Percentiles rank a stretch among this genome's conserved stretches.
These are phyloP conservation scores for Sebastes diploproa DNA, from an alignment of 2,797 vertebrate genomes.

Conservation along the genomic window DNA sequence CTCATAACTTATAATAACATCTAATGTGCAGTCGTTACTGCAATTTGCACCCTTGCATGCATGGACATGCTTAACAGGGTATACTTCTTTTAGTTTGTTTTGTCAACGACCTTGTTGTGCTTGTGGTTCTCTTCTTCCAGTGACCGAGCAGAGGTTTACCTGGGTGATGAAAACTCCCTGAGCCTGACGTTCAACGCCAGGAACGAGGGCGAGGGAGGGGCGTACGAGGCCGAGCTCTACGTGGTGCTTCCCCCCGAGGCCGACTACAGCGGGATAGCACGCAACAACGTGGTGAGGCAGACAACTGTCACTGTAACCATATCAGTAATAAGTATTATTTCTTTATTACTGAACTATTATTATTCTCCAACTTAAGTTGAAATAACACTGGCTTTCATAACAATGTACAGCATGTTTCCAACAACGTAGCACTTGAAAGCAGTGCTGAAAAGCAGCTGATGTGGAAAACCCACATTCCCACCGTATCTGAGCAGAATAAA, in stretches of 20 bases:
- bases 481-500: background rate
- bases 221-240: conserved; percentile 92
- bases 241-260: conserved; percentile 87
- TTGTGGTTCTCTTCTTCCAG: conserved; percentile 66
- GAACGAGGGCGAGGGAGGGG: conserved; percentile 91
- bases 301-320: background rate
- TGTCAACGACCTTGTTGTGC: background rate
- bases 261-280: conserved; percentile 90
- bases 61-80: background rate
- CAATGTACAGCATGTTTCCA: background rate
- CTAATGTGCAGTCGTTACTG: background rate
- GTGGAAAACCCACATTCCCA: background rate
- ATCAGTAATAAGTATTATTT: background rate
- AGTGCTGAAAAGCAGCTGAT: background rate
- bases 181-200: conserved; percentile 87
- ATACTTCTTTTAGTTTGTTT: background rate
- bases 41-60: background rate
- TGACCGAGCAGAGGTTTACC: conserved; percentile 83
- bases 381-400: background rate
- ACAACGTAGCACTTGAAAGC: no score
- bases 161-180: conserved; percentile 89
- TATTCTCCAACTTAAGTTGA: background rate
- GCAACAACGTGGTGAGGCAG: conserved; percentile 85
- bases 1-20: background rate
- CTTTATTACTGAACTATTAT: background rate